Base-by-base conservation (phyloP, 2,113 vertebrate genomes). In the Hippoglossus stenolepis region DNA sequence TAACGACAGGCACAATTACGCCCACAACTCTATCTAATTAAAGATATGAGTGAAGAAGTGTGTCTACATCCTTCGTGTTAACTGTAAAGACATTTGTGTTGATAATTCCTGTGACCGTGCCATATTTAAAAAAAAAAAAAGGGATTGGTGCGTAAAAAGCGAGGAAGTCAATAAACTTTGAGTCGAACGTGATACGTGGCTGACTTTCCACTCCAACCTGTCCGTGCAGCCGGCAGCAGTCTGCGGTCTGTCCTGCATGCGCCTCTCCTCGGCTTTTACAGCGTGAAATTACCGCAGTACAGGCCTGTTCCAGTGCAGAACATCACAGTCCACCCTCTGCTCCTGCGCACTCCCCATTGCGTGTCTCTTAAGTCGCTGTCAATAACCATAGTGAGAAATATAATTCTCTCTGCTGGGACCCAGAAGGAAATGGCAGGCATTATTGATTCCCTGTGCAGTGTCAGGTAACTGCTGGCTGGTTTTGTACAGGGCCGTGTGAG, bases 391-490 rank as follows among this genome's bases (percentile, higher is more conserved):
- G 84, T 83, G 78, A 84, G 91, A 90, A 91, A 93, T 88, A 73
- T 83, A 92, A 93, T 87, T 92, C 91, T 89, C 85, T 88, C 91
- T 90, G 72, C 80, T 73, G 91, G 89, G 85, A 84, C 65, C 0
- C 74, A 12, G 85, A 90, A 90, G 91, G 91, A 93, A 92, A 93
- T 91, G 91, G 89, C 87, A 75, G 88, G 85, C 77, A 49, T 85
- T 86, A 91, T 93, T 88, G 91, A 93, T 93, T 86, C 70, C 53
- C 79, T 40, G 77, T n/a, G 80, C 64, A 86, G 91, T 89, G 89
- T 93, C 90, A 84, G 80, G 82, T 92, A 62, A 90, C 92, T 74
- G 26, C 73, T 62, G 75, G 76, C 61, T 73, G 77, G 77, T 23
- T 23, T 24, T 83, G 77, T 11, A 43, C 11, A 69, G 74, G 77